Evolutionary conservation across 1,140 invertebrate species (phyloP), one percentile per base, ranked within the genome.

Genomic region (Paracyclopina nana): DNA sequence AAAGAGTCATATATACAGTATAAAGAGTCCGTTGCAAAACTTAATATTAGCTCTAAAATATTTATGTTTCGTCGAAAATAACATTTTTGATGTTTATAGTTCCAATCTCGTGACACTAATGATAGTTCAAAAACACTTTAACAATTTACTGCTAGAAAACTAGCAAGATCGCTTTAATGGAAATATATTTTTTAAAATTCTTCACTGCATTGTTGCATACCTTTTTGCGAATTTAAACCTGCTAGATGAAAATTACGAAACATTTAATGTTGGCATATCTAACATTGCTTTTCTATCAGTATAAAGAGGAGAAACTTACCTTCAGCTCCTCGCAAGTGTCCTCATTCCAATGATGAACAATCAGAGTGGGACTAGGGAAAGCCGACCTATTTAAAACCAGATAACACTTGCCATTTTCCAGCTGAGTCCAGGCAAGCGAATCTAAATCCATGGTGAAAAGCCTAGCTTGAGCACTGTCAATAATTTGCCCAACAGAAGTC

Each of bases 271-370:
- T 20, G 29, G 29, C 29, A 9, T 9, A 38, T 3, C n/a, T 20
- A 8, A 38, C 8, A 20, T 16, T n/a, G n/a, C 4, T 4, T 20
- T 9, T 38, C 14, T 5, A 2, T 38, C 20, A 2, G 4, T 38
- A 16, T 20, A 38, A 38, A 38, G 5, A 3, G 20, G 3, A 4
- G 34, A 16, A 3, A 30, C 16, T 22, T 29, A 28, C n/a, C 14
- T 50, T 24, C 18, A 53, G 38, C 26, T 28, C 14, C 44, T 22
- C 31, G 2, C 26, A 43, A 24, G 53, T 43, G 24, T 20, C 50
- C 46, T 38, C 34, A 27, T 50, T 50, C 45, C 29, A 48, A 31
- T 38, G 34, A 16, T 38, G 34, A 20, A 38, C n/a, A 9, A 38
- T 38, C 34, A 38, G 20, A 16, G 34, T 38, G 20, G 34, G 20